Evolutionary conservation across 2,113 vertebrate species (phyloP), one percentile per base, ranked within the genome.

Genomic region (Misgurnus anguillicaudatus): DNA sequence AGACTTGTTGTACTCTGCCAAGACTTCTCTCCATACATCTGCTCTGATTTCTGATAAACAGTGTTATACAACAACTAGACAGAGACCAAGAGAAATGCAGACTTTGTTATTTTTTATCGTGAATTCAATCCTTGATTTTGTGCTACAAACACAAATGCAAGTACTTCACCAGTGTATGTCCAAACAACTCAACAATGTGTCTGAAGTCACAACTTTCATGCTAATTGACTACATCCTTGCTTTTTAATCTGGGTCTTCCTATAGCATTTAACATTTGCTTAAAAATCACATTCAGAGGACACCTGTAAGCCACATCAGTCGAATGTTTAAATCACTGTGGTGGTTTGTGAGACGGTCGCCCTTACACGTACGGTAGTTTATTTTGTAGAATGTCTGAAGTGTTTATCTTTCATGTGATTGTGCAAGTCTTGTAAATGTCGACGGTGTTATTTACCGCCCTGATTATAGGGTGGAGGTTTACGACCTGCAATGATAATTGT

Each of bases 1-100:
- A 21, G 82, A 88, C 90, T 87, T 78, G 89, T 82, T 48, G 57
- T 74, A 77, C 39, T 42, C 89, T 82, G 89, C 85, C 80, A 63
- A 57, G 38, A 85, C 75, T 75, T 75, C 80, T 82, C 47, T 57
- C 17, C 53, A 19, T 41, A 55, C 66, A 71, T 51, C 75, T 80
- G 75, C 82, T 3, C 84, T 21, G 39, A 79, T 21, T 83, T 87
- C 77, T 41, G 78, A 69, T 65, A 85, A 85, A 83, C 70, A 80
- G 69, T 63, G 74, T 82, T 73, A 36, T 41, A 63, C 45, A 79
- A 61, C 75, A 77, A 82, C 78, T 53, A 47, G 72, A 47, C 62
- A 67, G 64, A 63, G 48, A 48, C 60, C 10, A 57, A 63, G 13
- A 61, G 48, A 77, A 79, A 73, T 36, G 9, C 45, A 7, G 36